A percentile compares a stretch with the other conserved stretches of the same genome.
phyloP scores from a whole-genome alignment of 2,797 vertebrate species.

The Cichlasoma orientale region DNA sequence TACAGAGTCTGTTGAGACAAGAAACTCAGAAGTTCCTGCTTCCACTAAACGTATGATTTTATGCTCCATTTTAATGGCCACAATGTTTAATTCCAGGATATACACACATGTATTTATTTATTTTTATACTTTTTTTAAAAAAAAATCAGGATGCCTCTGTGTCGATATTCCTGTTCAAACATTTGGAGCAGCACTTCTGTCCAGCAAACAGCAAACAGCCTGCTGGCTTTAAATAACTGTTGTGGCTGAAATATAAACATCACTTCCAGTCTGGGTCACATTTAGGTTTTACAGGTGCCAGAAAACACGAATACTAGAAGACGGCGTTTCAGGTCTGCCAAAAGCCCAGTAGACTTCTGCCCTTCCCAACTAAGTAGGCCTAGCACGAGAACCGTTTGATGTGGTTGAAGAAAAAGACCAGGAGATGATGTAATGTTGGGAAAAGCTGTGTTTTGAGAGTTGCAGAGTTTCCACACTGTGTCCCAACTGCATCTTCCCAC shows the following conservation, averaged over 20 bases:
- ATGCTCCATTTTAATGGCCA: too few species aligned
- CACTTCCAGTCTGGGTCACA: not conserved
- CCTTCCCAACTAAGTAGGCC: constrained; percentile 51
- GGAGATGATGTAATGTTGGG: constrained; percentile 75
- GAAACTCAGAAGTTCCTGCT: not conserved
- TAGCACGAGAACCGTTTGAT: constrained; percentile 60
- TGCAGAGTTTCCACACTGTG: constrained; percentile 57
- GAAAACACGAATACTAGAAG: constrained; percentile 19
- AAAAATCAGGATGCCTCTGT: not conserved
- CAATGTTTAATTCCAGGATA: too few species aligned
- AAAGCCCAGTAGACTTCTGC: constrained; percentile 36
- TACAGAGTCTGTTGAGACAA: not conserved
- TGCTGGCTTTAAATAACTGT: constrained; percentile 3
- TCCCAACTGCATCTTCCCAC: constrained; percentile 69
- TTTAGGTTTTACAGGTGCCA: constrained; percentile 41
- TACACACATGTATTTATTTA: not conserved
- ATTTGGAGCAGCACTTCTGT: not conserved
- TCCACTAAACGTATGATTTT: not conserved
- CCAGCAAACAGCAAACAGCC: not conserved
- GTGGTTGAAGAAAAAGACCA: constrained; percentile 64
- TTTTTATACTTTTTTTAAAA: not conserved
- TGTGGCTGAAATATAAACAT: constrained; percentile 6
- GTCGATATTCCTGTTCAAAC: not conserved
- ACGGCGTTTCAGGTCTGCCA: constrained; percentile 29
- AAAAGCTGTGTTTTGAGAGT: constrained; percentile 67